phyloP scores from a whole-genome alignment of 2,888 invertebrate species.

The Phoenoteleia sp. region DNA sequence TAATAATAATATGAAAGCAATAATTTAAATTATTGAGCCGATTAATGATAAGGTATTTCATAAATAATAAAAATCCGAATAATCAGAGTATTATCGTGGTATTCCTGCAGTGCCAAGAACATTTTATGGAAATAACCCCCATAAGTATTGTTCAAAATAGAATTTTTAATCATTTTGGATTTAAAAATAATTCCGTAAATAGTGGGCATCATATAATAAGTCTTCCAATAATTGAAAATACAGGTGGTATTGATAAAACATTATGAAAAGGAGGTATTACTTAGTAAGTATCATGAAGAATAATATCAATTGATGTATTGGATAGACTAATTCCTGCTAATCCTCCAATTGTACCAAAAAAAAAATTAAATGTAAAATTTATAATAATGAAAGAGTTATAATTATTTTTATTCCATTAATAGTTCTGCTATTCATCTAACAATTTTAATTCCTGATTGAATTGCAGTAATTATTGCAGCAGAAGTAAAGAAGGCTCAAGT shows the following conservation, averaged over 20 bases:
- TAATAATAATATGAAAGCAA: conserved; percentile 88
- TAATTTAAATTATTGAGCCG: conserved; percentile 89
- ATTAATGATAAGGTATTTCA: conserved; percentile 91
- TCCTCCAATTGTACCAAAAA: conserved; percentile 93
- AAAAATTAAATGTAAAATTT: conserved; percentile 92
- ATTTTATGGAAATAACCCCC: conserved; percentile 93
- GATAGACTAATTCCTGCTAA: conserved; percentile 90
- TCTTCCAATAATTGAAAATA: conserved; percentile 93
- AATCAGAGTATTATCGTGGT: conserved; percentile 93
- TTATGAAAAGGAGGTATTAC: conserved; percentile 95
- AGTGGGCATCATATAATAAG: conserved; percentile 92
- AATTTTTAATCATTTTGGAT: conserved; percentile 89
- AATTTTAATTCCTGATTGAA: conserved; percentile 95
- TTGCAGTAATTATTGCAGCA: conserved; percentile 95
- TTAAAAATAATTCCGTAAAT: conserved; percentile 91
- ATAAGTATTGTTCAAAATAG: conserved; percentile 92
- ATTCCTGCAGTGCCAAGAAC: conserved; percentile 91
- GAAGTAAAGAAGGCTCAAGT: conserved; percentile 95
- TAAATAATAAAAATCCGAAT: conserved; percentile 89
- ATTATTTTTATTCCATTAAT: conserved; percentile 89
- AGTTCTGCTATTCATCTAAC: conserved; percentile 91
- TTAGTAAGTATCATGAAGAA: conserved; percentile 94
- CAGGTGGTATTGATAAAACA: conserved; percentile 93
- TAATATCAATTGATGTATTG: conserved; percentile 93
- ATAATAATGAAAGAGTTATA: conserved; percentile 89